Evolutionary conservation across 2,888 invertebrate genomes (phyloP), one percentile per base, ranked within the genome.

Genomic region (Andricus quercusramuli): DNA sequence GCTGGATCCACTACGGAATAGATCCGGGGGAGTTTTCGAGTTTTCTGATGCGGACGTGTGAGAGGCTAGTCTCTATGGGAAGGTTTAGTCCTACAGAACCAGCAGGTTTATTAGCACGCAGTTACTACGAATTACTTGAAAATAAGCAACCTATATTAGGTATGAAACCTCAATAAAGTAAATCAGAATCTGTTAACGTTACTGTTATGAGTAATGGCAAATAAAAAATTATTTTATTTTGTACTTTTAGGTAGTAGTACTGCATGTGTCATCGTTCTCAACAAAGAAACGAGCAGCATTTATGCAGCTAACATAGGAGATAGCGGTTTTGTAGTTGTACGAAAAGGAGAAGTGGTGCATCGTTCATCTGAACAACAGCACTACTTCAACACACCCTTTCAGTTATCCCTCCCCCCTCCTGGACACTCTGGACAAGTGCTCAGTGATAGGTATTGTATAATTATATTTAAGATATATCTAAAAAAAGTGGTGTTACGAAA

Each of bases 241-340:
- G 3, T 9, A 80, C 74, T 83, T 86, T 44, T 93, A 97, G 98
- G 99, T 88, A 99, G 99, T 94, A 99, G 99, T 93, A 99, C 99
- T 86, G 99, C 99, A 2, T 99, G 99, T 93, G 97, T 99, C 80
- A 96, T 99, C 91, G 96, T 99, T 86, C 94, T 99, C 83, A 98
- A 98, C 93, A 96, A 97, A 87, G 97, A 96, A 89, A 98, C 97
- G 89, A 96, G 96, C 91, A 97, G 96, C 86, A 95, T 99, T 91
- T 98, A 98, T 90, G 97, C 99, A 20, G 99, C 99, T 78, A 99
- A 99, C 94, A 97, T 99, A 87, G 99, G 99, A n/a, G 99, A 99
- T 94, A 99, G 99, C 91, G 99, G 99, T 20, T 99, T 98, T 93
- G 96, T 99, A 94, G 96, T 99, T 78, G 97, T 98, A 79, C 95